These are phyloP conservation scores for Anarrhichthys ocellatus DNA, from an alignment of 2,113 vertebrate species.

Conservation along the genomic window DNA sequence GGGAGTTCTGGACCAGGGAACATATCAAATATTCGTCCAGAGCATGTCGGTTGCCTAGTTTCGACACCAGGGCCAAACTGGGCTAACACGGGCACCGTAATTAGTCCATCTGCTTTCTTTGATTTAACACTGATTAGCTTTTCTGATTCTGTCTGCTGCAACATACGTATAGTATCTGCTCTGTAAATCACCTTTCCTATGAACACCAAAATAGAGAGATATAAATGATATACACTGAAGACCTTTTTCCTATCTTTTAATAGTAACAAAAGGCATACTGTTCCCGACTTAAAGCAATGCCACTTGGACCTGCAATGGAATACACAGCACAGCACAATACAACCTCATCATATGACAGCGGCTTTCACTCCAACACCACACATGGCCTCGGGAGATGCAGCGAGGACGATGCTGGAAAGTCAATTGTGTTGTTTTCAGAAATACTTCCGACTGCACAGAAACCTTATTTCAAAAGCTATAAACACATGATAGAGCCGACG, in stretches of 20 bases:
- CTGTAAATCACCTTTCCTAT: background rate
- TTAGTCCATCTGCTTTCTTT: slow-evolving; percentile 25
- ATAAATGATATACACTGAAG: background rate
- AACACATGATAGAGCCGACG: background rate
- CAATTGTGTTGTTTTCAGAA: slow-evolving; percentile 2
- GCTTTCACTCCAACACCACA: slow-evolving; percentile 18
- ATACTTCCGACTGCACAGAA: background rate
- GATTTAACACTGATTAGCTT: background rate
- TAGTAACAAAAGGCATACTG: background rate
- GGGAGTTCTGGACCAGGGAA: slow-evolving; percentile 34
- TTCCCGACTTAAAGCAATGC: slow-evolving; percentile 3
- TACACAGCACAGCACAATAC: background rate
- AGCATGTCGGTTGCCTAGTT: slow-evolving; percentile 39
- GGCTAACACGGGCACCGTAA: background rate
- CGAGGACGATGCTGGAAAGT: background rate
- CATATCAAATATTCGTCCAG: slow-evolving; percentile 47
- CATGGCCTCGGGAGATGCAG: slow-evolving; percentile 15
- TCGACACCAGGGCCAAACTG: slow-evolving; percentile 24
- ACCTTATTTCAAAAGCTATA: background rate
- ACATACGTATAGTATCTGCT: background rate
- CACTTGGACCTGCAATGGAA: background rate
- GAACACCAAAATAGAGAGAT: background rate
- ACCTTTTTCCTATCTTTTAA: background rate
- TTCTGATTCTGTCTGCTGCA: background rate
- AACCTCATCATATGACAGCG: slow-evolving; percentile 25